These are phyloP conservation scores for Microtus richardsoni DNA, from an alignment of 2,113 vertebrate genomes.

Conservation along the genomic window DNA sequence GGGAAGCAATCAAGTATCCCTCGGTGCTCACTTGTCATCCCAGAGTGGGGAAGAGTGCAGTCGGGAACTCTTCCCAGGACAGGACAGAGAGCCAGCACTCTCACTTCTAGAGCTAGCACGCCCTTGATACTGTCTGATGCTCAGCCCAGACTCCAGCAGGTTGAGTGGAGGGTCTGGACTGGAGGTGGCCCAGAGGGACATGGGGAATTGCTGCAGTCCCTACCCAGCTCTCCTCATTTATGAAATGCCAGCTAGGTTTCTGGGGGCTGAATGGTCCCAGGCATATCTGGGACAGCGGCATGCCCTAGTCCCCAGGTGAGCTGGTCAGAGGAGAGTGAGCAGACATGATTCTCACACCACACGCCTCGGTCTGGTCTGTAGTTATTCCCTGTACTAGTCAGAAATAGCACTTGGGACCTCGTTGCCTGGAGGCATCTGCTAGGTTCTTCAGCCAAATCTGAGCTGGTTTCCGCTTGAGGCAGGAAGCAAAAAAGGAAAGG, in stretches of 20 bases:
- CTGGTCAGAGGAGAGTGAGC: background rate
- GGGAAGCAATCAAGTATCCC: background rate
- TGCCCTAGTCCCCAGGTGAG: background rate
- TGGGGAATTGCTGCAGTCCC: background rate
- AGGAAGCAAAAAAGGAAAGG: conserved; percentile 85
- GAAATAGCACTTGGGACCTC: background rate
- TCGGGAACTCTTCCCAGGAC: background rate
- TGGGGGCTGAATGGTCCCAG: background rate
- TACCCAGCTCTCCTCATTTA: background rate
- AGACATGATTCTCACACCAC: background rate
- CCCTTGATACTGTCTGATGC: background rate
- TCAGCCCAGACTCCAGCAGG: background rate
- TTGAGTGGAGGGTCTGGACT: background rate
- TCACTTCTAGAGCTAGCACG: background rate
- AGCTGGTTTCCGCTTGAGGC: conserved; percentile 83
- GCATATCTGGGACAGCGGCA: background rate
- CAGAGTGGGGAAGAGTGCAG: background rate
- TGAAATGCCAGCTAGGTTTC: background rate
- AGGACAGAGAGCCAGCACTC: background rate
- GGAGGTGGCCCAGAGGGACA: background rate
- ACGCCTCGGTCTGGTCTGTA: background rate
- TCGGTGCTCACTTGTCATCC: background rate
- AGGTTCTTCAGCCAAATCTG: conserved; percentile 65
- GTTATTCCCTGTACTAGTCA: background rate
- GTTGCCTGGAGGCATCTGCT: conserved; percentile 45